Conservation (phyloP, 2,888 invertebrate genomes). For the Xanthorhoe spadicearia region DNA sequence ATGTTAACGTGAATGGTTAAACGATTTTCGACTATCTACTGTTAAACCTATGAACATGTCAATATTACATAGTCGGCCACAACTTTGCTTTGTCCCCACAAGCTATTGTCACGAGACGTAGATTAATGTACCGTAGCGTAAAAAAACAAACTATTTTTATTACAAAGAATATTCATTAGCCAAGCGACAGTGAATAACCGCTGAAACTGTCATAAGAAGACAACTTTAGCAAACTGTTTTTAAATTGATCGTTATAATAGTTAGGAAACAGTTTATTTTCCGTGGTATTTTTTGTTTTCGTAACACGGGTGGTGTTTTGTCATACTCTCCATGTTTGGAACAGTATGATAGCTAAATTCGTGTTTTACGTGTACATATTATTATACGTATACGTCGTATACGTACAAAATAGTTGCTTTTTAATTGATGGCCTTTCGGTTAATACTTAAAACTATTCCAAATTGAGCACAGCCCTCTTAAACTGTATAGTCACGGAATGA, state of each 20-base stretch:
- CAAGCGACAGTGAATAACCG: constrained; percentile 40
- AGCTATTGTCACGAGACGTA: constrained; percentile 67
- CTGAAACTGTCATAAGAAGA: constrained; percentile 31
- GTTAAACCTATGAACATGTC: constrained; percentile 39
- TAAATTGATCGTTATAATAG: constrained; percentile 7
- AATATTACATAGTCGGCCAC: constrained; percentile 47
- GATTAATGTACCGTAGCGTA: constrained; percentile 61
- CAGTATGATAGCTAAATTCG: too few species aligned
- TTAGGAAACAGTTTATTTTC: background rate
- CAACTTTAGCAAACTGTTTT: background rate
- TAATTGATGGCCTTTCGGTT: background rate
- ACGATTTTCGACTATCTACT: background rate
- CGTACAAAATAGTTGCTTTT: background rate
- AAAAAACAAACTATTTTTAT: constrained; percentile 48
- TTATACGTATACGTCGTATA: too few species aligned
- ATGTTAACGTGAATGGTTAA: too few species aligned
- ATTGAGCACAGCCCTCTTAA: background rate
- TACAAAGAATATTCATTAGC: constrained; percentile 49
- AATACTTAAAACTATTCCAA: background rate
- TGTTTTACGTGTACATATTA: too few species aligned
- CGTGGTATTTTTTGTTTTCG: background rate
- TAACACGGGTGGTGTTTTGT: too few species aligned
- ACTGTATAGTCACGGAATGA: background rate
- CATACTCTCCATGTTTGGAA: too few species aligned
- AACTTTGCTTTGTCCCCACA: constrained; percentile 58